Base-by-base conservation (phyloP, 2,888 invertebrate species). In the Rhodophaea formosa region DNA sequence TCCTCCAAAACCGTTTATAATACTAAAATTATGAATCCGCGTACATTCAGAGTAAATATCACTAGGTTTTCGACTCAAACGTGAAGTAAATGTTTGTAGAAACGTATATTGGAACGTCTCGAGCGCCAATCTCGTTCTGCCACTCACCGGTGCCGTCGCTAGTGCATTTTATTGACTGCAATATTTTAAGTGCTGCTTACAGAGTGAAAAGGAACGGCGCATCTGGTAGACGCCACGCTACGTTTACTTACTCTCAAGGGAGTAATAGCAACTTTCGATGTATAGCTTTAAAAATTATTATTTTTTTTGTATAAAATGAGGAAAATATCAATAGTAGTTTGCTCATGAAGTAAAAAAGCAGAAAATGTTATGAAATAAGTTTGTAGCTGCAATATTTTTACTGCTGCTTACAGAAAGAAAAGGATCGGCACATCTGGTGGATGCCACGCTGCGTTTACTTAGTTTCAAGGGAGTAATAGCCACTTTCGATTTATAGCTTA, bases 71-170 rank as follows among this genome's bases (percentile, higher is more conserved):
- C 12, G 51, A 51, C 35, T 35, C 51, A 51, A 35, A 51, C 16
- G 60, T 56, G 59, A 60, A 52, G 54, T 47, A 52, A 57, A 57
- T 56, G 44, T 58, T 43, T 35, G 51, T 51, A 35, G 35, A 12
- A 35, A 35, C 35, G 51, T 35, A 51, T 51, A 51, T 51, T 51
- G 53, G 44, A 23, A 15, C 12, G 16, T 32, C 44, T 29, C 43
- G 10, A 44, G 44, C 43, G n/a, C 53, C 53, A 44, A 45, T 44
- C 44, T 53, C 44, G 16, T 30, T 53, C 42, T 23, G 14, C 23
- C 23, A 45, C 32, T 53, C 51, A 35, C 35, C 51, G 51, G 35
- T 35, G 14, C 30, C 14, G 56, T 42, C 45, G 53, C 44, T 51
- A 57, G 53, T 52, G 17, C 39, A 39, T 6, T 35, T 56, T 49